Evolutionary conservation across 2,113 vertebrate genomes (phyloP), one percentile per base, ranked within the genome.

Genomic region (Phyllostomus hastatus): DNA sequence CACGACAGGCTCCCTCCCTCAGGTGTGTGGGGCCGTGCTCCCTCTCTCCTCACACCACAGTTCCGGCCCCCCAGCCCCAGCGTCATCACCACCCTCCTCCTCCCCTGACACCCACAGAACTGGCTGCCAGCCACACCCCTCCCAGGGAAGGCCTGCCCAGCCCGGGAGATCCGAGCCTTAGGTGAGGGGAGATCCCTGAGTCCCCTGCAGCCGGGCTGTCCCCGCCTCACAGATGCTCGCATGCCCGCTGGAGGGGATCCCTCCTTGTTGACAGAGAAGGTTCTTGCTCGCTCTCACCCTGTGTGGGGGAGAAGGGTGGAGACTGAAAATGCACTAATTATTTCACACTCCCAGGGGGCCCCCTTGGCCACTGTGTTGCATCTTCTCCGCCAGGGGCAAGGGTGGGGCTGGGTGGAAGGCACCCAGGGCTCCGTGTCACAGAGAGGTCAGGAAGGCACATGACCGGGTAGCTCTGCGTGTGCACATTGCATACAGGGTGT

Each of bases 1-100:
- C 97, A 99, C 99, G 0, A 95, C 98, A 0, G 98, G 98, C 0
- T 98, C 99, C 50, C 98, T 99, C 88, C 99, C 99, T 80, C 99
- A 99, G 99, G 99, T 99, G 72, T 28, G 81, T 33, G 28, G 1
- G 4, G 33, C 0, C 0, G 33, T 16, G 26, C 26, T 48, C 16
- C 50, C 19, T 26, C 46, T 69, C 48, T 66, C 16, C 10, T 57
- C 20, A 2, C 5, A 0, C 2, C 28, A 33, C 31, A 7, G 24
- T 48, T n/a, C 24, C 61, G 46, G 17, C 22, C 35, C 33, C 10
- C 50, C n/a, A 16, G 24, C 59, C 35, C 43, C 1, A 7, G 16
- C 24, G 0, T 15, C n/a, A 19, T 35, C 57, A 7, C 26, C 20
- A 16, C 22, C 50, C 9, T 8, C 46, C 38, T 64, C 64, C 12